phyloP scores from a whole-genome alignment of 2,113 vertebrate genomes.

The Cyrtonyx montezumae region DNA sequence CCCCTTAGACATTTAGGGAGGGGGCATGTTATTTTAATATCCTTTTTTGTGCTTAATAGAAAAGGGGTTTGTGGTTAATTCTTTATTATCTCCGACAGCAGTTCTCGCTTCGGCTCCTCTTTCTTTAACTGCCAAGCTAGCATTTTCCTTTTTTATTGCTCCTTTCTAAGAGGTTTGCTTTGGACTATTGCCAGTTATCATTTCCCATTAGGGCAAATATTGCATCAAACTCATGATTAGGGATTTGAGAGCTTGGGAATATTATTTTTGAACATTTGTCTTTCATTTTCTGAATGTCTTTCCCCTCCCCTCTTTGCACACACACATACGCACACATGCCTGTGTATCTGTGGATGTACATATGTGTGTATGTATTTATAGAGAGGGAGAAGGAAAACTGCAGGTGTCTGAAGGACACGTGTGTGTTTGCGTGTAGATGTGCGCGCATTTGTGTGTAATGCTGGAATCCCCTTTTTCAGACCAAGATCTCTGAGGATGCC shows the following conservation, averaged over 20 bases:
- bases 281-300: conserved; percentile 64
- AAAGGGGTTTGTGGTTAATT: conserved; percentile 71
- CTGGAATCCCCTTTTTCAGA: neutral
- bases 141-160: conserved; percentile 72
- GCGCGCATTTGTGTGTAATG: neutral
- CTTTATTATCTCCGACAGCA: conserved; percentile 70
- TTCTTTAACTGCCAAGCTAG: conserved; percentile 71
- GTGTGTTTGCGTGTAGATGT: neutral
- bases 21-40: conserved; percentile 56
- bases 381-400: neutral
- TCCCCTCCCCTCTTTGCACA: conserved; percentile 24
- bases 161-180: conserved; percentile 77
- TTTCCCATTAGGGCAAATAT: conserved; percentile 79
- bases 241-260: conserved; percentile 73
- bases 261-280: conserved; percentile 70
- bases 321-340: conserved; percentile 31
- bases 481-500: conserved; percentile 27
- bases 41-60: conserved; percentile 73
- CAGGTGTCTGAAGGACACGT: neutral
- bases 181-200: conserved; percentile 76
- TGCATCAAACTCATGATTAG: conserved; percentile 77
- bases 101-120: conserved; percentile 66
- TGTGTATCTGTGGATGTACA: conserved; percentile 20
- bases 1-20: conserved; percentile 56
- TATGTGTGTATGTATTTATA: conserved; percentile 44